Conservation (phyloP, 2,113 vertebrate genomes). For the Redunca redunca region DNA sequence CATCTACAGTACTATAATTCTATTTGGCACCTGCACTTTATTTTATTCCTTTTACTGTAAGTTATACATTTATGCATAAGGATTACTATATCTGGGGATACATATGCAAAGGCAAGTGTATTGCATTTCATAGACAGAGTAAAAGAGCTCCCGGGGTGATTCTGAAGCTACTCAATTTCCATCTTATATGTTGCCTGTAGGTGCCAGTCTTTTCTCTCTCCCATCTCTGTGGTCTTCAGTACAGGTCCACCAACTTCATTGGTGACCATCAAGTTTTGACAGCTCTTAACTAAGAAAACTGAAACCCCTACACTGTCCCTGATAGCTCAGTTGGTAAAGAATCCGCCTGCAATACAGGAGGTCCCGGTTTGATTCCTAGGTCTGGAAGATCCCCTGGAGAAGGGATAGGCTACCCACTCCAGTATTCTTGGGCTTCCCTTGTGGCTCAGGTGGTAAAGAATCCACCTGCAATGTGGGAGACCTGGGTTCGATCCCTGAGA, state of each 20-base stretch:
- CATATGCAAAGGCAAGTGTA: background rate
- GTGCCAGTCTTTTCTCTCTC: background rate
- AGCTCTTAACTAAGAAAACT: background rate
- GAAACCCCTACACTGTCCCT: background rate
- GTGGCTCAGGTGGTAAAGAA: background rate
- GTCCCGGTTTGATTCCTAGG: background rate
- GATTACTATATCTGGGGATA: background rate
- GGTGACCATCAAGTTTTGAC: background rate
- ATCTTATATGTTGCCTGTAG: background rate
- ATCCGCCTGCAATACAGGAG: background rate
- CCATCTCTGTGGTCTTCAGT: background rate
- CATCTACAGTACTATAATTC: background rate
- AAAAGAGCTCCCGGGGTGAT: background rate
- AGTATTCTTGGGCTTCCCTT: background rate
- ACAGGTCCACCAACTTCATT: background rate
- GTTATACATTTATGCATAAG: background rate
- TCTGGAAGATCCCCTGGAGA: background rate
- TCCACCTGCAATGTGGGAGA: background rate
- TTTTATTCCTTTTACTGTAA: background rate
- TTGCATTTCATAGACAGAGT: background rate
- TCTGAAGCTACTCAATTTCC: background rate
- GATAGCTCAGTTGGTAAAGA: background rate
- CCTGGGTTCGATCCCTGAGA: background rate
- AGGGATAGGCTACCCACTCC: background rate
- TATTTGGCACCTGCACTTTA: background rate